Evolutionary conservation across 2,113 vertebrate genomes (phyloP).

Genomic region (Anseranas semipalmata): DNA sequence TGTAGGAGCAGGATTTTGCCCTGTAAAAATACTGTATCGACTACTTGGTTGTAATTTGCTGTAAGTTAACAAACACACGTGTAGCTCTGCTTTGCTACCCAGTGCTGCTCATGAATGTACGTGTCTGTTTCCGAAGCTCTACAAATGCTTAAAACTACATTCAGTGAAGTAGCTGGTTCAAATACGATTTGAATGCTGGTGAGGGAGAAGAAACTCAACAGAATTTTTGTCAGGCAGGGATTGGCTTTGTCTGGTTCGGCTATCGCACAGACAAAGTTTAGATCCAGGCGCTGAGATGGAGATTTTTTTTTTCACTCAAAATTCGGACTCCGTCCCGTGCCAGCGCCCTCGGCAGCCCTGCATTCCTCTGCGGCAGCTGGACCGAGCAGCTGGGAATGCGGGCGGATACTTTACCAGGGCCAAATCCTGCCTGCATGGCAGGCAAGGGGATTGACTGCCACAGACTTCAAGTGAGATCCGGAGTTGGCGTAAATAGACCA

Average conservation of each 20-base stretch:
- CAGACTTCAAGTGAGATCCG: neutral
- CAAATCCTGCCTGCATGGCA: slow-evolving; percentile 4
- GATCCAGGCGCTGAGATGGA: neutral
- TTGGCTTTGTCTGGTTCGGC: neutral
- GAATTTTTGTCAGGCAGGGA: neutral
- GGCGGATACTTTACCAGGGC: neutral
- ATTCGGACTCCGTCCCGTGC: neutral
- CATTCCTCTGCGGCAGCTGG: slow-evolving; percentile 22
- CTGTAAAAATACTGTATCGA: neutral
- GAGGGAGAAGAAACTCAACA: neutral
- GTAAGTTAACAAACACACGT: neutral
- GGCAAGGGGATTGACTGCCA: neutral
- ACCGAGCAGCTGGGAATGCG: slow-evolving; percentile 58
- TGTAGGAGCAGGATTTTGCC: neutral
- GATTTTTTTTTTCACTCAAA: neutral
- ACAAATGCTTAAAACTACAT: neutral
- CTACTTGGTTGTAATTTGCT: neutral
- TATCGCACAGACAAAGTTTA: rapidly evolving
- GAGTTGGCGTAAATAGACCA: neutral
- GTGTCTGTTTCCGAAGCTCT: neutral
- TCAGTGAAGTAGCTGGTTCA: neutral
- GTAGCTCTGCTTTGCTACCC: neutral
- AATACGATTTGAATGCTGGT: neutral
- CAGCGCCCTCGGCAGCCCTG: neutral
- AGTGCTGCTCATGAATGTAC: rapidly evolving